Base-by-base conservation (phyloP, 1,140 invertebrate genomes). In the Sminthurides bifidus region DNA sequence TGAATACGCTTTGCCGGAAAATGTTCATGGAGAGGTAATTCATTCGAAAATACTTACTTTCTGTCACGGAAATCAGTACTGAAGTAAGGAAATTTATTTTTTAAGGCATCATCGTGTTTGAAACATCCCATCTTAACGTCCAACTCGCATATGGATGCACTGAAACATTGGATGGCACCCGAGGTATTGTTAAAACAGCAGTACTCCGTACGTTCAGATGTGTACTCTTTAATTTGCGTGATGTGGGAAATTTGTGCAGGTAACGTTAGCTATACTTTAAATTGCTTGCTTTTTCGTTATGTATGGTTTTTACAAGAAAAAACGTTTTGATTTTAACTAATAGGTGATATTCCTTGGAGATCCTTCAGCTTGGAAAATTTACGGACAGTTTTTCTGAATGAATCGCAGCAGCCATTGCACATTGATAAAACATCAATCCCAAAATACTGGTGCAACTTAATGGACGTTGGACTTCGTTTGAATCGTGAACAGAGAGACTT, bases 141-240 rank as follows among this genome's bases (percentile, higher is more conserved):
- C 54, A 53, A 65, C 21, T 54, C 53, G 29, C 52, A 66, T 49
- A 52, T 64, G 6, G 38, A 38, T n/a, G 56, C 61, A 50, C 49
- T 67, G 6, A 50, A 54, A 15, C 65, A 66, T 51, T 75, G 74
- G 74, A 66, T 74, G 57, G 67, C 73, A 2, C 73, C 73, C 10
- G 74, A 75, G 61, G 60, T 73, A 6, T 65, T 74, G 37, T 60
- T 60, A 27, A 68, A 67, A 8, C 50, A 65, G 52, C 67, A 71
- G 5, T 41, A 8, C 21, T 67, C 66, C 4, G 56, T 59, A 19
- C 52, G 59, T 17, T 70, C 68, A 21, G 74, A 75, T 55, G 61
- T 75, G 26, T 75, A 75, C 65, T 70, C 72, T 52, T 67, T 71
- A 52, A 70, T 70, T 54, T 67, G 64, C 51, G 65, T 75, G 33